Base-by-base conservation (phyloP, 2,888 invertebrate species). In the Philopedon plagiatum region DNA sequence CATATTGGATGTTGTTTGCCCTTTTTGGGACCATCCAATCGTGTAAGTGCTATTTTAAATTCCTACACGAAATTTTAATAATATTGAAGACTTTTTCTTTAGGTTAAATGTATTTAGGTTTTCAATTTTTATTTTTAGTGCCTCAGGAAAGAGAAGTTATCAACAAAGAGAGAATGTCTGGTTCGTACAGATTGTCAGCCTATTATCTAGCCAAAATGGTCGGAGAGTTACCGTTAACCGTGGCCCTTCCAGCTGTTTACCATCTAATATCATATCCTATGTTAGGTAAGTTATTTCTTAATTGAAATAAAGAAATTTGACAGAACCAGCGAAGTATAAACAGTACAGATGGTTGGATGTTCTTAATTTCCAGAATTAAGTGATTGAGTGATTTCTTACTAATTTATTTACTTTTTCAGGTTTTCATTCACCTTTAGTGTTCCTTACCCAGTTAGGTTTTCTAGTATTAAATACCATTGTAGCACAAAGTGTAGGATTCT, bases 121-220 rank as follows among this genome's bases (percentile, higher is more conserved):
- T n/a, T n/a, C n/a, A n/a, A n/a, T n/a, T 13, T 19, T 57, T 15
- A 56, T 64, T 81, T 87, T 0, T 85, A 93, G 93, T 94, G 89
- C 93, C 94, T 66, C 89, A 91, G 57, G 94, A 94, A 84, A 88
- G 92, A 76, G 92, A 92, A 86, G 93, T 94, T 39, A 91, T 94
- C 76, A 91, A 91, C 83, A 94, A 94, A 83, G 94, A 94, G 83
- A 87, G 94, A 69, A 88, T 91, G 76, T 91, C 93, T 11, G 94
- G 94, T 56, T 91, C 93, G 34, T 94, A 94, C 82, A 88, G 94
- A 64, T 86, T 94, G 61, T 93, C 93, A 7, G 93, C 94, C 37
- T 94, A 94, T 83, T 94, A 93, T 85, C 84, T 93, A 82, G 93
- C 94, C 72, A 94, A 94, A 86, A 93, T 93, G 92, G 89, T 92